Conservation (phyloP, 2,113 vertebrate species). For the Archilochus colubris region DNA sequence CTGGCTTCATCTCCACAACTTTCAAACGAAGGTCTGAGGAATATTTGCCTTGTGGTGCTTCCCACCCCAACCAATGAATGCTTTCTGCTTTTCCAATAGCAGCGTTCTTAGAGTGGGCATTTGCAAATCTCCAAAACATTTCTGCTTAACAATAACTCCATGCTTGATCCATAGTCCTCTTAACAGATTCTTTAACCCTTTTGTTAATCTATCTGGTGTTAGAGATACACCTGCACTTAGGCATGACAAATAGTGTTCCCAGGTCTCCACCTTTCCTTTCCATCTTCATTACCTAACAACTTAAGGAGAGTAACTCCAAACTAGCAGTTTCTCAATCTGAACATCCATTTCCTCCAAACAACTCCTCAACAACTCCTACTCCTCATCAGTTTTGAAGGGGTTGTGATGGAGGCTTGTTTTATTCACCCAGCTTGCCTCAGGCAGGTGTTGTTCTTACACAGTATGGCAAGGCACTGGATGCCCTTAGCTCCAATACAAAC, state of each 20-base stretch:
- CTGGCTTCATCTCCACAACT: background rate
- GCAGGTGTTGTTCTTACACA: background rate
- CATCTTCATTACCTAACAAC: background rate
- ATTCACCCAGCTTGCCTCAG: background rate
- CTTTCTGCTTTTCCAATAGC: background rate
- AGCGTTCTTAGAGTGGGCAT: background rate
- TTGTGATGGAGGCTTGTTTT: background rate
- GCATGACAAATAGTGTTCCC: background rate
- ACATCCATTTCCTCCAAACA: background rate
- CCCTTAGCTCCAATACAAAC: background rate
- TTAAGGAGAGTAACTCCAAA: background rate
- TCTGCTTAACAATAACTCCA: background rate
- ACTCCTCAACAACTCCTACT: background rate
- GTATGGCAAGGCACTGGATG: background rate
- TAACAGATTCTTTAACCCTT: background rate
- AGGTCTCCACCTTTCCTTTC: background rate
- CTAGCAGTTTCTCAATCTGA: background rate
- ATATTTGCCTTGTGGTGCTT: background rate
- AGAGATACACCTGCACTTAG: background rate
- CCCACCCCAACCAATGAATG: background rate
- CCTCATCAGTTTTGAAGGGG: background rate
- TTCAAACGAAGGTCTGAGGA: background rate
- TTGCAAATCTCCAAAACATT: background rate
- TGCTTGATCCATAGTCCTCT: background rate
- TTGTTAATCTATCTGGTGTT: background rate